Evolutionary conservation across 2,888 invertebrate species (phyloP), one percentile per base, ranked within the genome.

Genomic region (Dicyrtoma fusca): DNA sequence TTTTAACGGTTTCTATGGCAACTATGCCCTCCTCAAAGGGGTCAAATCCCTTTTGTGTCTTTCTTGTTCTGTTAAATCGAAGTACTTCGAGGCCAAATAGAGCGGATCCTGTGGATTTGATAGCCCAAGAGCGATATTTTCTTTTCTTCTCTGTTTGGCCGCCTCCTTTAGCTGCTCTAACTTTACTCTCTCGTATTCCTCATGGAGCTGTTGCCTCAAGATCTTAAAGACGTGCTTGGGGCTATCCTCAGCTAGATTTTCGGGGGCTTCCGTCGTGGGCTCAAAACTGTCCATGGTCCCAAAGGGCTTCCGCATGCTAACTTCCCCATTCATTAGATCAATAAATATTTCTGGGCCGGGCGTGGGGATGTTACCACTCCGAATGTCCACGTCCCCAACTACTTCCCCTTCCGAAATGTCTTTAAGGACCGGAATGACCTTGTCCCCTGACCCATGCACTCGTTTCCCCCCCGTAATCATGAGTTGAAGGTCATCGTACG

Each of bases 261-360:
- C 55, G 17, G 74, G 69, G 17, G 75, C 73, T 17, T 75, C 73
- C 25, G 77, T 73, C 2, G 71, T 64, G 0, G 77, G 78, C 11
- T 69, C 73, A 47, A 78, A 79, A 1, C 74, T 71, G 1, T 75
- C 76, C 57, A 80, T 62, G 13, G 74, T 74, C 5, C 77, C 80
- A n/a, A 80, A 77, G 6, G 77, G 75, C 44, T 80, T 80, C 0
- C 76, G 61, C 45, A 79, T 78, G 59, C 77, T 78, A 0, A 80
- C 79, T 69, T 79, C 80, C 5, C 80, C 80, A 66, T 77, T 80
- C 13, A 74, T 76, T 59, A 80, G 76, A 44, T 80, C 80, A 13
- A 80, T 78, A 47, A 79, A 80, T 25, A 80, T 75, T 21, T 79
- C 79, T 10, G 72, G 42, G 21, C 17, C 25, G 10, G 59, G 72